phyloP scores from a whole-genome alignment of 2,888 invertebrate genomes.

The Dascillus cervinus region DNA sequence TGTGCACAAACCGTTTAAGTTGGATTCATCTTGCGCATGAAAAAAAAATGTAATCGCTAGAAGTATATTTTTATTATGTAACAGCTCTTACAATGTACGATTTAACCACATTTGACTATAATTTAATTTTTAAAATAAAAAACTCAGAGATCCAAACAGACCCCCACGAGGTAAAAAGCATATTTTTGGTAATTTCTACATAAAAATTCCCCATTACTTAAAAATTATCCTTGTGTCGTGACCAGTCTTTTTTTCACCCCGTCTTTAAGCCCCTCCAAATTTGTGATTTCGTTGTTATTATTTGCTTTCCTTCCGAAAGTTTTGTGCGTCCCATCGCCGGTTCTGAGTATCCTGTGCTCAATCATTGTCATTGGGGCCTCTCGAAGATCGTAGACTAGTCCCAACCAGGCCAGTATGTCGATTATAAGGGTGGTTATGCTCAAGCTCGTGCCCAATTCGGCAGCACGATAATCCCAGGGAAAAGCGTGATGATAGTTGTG shows the following conservation, averaged over 20 bases:
- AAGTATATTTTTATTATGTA: too few species aligned
- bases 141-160: too few species aligned
- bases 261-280: neutral
- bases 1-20: too few species aligned
- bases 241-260: slow-evolving; percentile 1
- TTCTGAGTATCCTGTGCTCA: slow-evolving; percentile 48
- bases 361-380: slow-evolving; percentile 42
- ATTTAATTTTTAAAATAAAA: too few species aligned
- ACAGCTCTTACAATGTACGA: too few species aligned
- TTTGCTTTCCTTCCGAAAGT: slow-evolving; percentile 8
- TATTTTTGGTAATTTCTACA: too few species aligned
- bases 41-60: too few species aligned
- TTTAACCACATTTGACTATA: too few species aligned
- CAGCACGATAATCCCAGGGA: slow-evolving; percentile 58
- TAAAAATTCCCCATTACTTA: too few species aligned
- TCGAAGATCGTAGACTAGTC: slow-evolving; percentile 58
- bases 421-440: slow-evolving; percentile 59
- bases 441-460: slow-evolving; percentile 48
- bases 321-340: slow-evolving; percentile 59
- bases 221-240: slow-evolving; percentile 1
- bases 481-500: slow-evolving; percentile 75
- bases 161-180: too few species aligned
- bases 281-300: slow-evolving; percentile 3
- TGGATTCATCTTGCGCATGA: too few species aligned
- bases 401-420: slow-evolving; percentile 51